Evolutionary conservation across 2,888 invertebrate species (phyloP).

Genomic region (Thecophora atra): DNA sequence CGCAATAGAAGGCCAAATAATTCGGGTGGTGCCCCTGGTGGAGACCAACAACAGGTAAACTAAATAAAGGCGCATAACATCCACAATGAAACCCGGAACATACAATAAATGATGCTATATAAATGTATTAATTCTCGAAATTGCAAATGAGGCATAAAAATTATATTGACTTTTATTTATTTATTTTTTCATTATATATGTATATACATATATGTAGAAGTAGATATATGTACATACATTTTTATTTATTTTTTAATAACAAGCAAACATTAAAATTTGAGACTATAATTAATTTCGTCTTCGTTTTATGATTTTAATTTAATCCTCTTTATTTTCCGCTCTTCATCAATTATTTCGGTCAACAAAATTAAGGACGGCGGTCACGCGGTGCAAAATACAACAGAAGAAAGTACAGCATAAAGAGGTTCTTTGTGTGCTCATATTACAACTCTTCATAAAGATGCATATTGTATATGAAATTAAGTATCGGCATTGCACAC

Average conservation of each 20-base stretch:
- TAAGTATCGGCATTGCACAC: constrained; percentile 31
- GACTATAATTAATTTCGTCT: neutral
- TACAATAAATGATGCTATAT: constrained; percentile 17
- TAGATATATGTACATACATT: too few species aligned
- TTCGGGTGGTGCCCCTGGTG: constrained; percentile 53
- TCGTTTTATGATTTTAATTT: constrained; percentile 27
- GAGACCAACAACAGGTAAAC: constrained; percentile 65
- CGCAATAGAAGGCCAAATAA: constrained; percentile 62
- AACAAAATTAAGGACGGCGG: constrained; percentile 57
- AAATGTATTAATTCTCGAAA: too few species aligned
- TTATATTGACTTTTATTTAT: too few species aligned
- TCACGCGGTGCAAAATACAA: constrained; percentile 66
- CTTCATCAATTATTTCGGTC: constrained; percentile 41
- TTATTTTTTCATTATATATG: too few species aligned
- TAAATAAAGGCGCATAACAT: constrained; percentile 47
- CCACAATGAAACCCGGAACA: constrained; percentile 3
- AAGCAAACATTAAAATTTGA: neutral
- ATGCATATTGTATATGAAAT: constrained; percentile 23
- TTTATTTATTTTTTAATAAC: constrained; percentile 6
- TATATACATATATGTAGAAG: too few species aligned
- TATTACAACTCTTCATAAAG: constrained; percentile 2
- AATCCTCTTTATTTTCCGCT: constrained; percentile 37
- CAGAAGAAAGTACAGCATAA: constrained; percentile 66
- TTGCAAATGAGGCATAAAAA: too few species aligned
- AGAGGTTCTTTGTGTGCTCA: constrained; percentile 20